Base-by-base conservation (phyloP, 2,797 vertebrate species). In the Leucoraja ocellata region DNA sequence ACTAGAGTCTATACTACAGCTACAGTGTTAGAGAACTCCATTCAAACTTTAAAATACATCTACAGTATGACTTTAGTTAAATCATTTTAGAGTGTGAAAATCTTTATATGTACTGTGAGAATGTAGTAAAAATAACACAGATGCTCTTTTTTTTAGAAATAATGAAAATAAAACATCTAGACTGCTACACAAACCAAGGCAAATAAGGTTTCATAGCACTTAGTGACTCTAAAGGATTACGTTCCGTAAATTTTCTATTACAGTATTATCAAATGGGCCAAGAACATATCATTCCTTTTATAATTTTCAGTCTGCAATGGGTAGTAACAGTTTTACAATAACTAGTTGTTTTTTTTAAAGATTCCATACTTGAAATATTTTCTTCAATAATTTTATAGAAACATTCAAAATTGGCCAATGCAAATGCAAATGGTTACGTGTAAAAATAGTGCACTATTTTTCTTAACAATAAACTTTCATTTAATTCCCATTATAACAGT, bases 351-450 rank as follows among this genome's bases (percentile, higher is more conserved):
- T 46, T 65, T 91, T 76, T 92, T 92, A 92, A 80, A 74, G 71
- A 94, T 93, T 13, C 77, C 94, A 94, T 32, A 94, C 94, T 94
- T 94, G 94, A 94, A 95, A 93, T 92, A 92, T 95, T 95, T 96
- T 95, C 95, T 95, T 92, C 90, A 92, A 92, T 92, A 92, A 92
- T 95, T 94, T 78, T 94, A 94, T 94, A 94, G 95, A 95, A 96
- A 96, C 96, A 98, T 98, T 98, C 97, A 97, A 96, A 95, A 95
- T 92, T 96, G 95, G 94, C 95, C 95, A 96, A 96, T 94, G 93
- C 54, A 95, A 96, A 95, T 95, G 93, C 95, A 96, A 92, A 95
- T 95, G 95, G 95, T 94, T 95, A 95, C 94, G 92, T 96, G 95
- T 95, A 96, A 95, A 96, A 96, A 97, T 95, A 96, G 96, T 96